These are phyloP conservation scores for Hermaeophaga mercurialis DNA, from an alignment of 2,888 invertebrate genomes.

Conservation along the genomic window DNA sequence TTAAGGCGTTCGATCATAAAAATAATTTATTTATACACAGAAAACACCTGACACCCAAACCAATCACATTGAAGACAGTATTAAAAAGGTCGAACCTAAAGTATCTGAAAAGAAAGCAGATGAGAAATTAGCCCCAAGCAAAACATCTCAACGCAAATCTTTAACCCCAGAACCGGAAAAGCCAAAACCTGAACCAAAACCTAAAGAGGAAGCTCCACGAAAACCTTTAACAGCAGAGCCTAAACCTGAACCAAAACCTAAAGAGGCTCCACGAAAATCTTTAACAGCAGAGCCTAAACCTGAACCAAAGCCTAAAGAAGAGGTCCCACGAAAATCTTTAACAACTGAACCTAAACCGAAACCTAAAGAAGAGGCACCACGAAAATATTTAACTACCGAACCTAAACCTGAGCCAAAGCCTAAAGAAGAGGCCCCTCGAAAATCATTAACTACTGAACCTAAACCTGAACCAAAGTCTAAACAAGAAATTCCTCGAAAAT, in stretches of 20 bases:
- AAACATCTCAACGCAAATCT: conserved; percentile 31
- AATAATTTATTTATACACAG: conserved; percentile 37
- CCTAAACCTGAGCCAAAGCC: conserved; percentile 36
- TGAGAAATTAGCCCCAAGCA: conserved; percentile 14
- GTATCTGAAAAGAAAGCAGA: conserved; percentile 39
- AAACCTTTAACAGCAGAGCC: conserved; percentile 18
- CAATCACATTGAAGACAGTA: conserved; percentile 58
- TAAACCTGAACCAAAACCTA: conserved; percentile 28
- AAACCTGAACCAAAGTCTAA: conserved; percentile 29
- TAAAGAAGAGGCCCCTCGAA: background rate
- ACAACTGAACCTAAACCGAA: conserved; percentile 46
- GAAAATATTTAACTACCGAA: conserved; percentile 44
- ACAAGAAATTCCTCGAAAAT: conserved; percentile 21
- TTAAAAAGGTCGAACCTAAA: conserved; percentile 53
- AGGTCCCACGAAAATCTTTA: conserved; percentile 10
- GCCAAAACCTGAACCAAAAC: conserved; percentile 49
- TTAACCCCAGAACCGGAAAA: conserved; percentile 37
- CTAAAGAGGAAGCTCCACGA: background rate
- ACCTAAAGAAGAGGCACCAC: conserved; percentile 19
- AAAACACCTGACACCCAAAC: conserved; percentile 49
- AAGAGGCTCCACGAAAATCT: conserved; percentile 23
- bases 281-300: conserved; percentile 25
- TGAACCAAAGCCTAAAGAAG: conserved; percentile 30
- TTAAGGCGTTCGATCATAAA: conserved; percentile 12
- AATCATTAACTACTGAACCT: conserved; percentile 19